phyloP scores from a whole-genome alignment of 2,888 invertebrate species.

The Acholoe squamosa region DNA sequence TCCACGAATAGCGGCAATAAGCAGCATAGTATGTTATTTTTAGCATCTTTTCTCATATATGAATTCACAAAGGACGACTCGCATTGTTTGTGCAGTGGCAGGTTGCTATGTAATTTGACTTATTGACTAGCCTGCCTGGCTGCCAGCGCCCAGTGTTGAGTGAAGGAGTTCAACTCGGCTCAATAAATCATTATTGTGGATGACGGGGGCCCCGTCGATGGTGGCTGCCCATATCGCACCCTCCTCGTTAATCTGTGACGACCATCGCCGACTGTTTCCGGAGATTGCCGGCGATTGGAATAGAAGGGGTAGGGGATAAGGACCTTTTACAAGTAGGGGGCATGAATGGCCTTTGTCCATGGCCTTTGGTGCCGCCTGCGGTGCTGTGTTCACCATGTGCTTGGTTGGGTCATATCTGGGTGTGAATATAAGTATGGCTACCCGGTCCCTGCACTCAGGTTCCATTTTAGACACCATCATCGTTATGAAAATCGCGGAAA shows the following conservation, averaged over 20 bases:
- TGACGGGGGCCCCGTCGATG: background rate
- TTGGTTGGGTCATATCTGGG: too few relatives aligned
- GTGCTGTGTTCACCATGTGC: too few relatives aligned
- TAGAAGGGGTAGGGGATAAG: too few relatives aligned
- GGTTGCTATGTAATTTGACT: conserved; percentile 22
- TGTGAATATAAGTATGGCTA: too few relatives aligned
- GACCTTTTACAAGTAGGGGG: too few relatives aligned
- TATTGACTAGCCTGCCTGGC: background rate
- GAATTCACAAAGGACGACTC: background rate
- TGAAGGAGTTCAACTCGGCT: background rate
- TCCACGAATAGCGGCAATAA: too few relatives aligned
- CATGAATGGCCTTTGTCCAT: too few relatives aligned
- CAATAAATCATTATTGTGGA: conserved; percentile 28
- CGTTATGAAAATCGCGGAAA: too few relatives aligned
- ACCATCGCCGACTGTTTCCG: background rate
- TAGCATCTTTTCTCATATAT: background rate
- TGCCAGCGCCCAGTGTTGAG: background rate
- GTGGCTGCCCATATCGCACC: background rate
- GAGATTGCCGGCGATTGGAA: background rate
- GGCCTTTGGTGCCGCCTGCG: too few relatives aligned
- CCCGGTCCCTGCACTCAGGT: too few relatives aligned
- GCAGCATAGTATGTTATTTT: too few relatives aligned
- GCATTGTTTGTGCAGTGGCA: background rate
- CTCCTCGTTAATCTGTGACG: background rate
- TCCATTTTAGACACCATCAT: too few relatives aligned